Conservation (phyloP, 2,797 vertebrate genomes). For the Gymnodraco acuticeps region DNA sequence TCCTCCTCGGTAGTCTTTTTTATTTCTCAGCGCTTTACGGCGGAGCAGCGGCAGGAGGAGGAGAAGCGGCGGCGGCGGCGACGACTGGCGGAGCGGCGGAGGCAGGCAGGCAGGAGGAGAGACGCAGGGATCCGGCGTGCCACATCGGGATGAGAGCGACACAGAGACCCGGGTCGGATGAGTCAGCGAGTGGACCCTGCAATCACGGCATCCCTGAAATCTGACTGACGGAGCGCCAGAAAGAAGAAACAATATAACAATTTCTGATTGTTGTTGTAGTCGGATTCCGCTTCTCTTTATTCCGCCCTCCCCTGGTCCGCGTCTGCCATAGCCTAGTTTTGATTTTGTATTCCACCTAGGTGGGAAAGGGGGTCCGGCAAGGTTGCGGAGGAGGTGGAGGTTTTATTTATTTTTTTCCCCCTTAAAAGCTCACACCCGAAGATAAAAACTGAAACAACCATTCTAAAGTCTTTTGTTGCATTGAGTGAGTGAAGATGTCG, state of each 20-base stretch:
- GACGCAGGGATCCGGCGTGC: constrained; percentile 75
- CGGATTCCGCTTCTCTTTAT: constrained; percentile 59
- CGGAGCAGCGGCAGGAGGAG: constrained; percentile 51
- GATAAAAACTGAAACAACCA: neutral
- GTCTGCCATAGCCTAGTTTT: constrained; percentile 66
- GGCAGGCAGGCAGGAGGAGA: constrained; percentile 55
- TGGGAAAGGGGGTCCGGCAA: constrained; percentile 54
- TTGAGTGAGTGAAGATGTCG: constrained; percentile 87
- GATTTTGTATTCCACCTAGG: constrained; percentile 59
- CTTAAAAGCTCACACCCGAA: constrained; percentile 23
- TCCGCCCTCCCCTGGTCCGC: constrained; percentile 72
- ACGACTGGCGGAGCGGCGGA: constrained; percentile 54
- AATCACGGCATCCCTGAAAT: constrained; percentile 54
- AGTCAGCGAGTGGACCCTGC: constrained; percentile 71
- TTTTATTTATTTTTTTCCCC: constrained; percentile 39
- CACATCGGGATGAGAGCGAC: constrained; percentile 79
- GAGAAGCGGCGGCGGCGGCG: constrained; percentile 45
- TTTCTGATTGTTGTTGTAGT: constrained; percentile 41
- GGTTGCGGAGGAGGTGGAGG: constrained; percentile 67
- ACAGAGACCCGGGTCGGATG: constrained; percentile 72
- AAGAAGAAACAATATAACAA: constrained; percentile 21
- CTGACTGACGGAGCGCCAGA: constrained; percentile 41
- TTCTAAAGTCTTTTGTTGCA: constrained; percentile 56
- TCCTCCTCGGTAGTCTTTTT: constrained; percentile 69
- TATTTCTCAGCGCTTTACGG: constrained; percentile 70